These are phyloP conservation scores for Lysandra bellargus DNA, from an alignment of 2,888 invertebrate species.

Conservation along the genomic window DNA sequence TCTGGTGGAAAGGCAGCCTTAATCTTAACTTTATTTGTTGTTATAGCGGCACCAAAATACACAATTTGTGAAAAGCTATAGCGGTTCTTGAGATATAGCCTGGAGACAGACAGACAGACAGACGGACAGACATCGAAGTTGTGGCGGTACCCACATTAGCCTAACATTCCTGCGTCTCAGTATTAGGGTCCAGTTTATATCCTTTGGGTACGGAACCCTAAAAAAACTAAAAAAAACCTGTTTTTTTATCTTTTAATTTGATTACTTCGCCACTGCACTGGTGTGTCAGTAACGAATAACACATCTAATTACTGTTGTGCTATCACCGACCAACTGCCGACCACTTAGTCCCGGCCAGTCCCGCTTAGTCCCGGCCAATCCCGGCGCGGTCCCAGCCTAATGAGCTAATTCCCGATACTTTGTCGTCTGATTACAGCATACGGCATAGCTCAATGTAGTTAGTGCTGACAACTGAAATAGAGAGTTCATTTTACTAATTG, in stretches of 20 bases:
- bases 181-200: too few relatives aligned
- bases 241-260: neutral
- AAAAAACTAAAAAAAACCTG: too few relatives aligned
- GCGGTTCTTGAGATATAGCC: too few relatives aligned
- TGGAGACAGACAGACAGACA: too few relatives aligned
- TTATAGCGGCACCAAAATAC: too few relatives aligned
- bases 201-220: too few relatives aligned
- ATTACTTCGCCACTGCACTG: neutral
- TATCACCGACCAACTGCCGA: neutral
- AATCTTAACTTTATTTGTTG: too few relatives aligned
- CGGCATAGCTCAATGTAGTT: constrained; percentile 5
- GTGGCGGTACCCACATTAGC: too few relatives aligned
- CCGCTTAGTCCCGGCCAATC: neutral
- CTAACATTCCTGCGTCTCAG: too few relatives aligned
- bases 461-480: neutral
- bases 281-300: neutral
- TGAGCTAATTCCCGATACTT: constrained; percentile 17
- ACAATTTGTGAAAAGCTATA: too few relatives aligned
- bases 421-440: constrained; percentile 17
- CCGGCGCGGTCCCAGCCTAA: neutral
- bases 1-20: too few relatives aligned
- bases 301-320: constrained; percentile 1
- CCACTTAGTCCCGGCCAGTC: neutral
- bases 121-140: too few relatives aligned
- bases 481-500: neutral